Conservation (phyloP, 2,888 invertebrate species). For the Aradus depressus region DNA sequence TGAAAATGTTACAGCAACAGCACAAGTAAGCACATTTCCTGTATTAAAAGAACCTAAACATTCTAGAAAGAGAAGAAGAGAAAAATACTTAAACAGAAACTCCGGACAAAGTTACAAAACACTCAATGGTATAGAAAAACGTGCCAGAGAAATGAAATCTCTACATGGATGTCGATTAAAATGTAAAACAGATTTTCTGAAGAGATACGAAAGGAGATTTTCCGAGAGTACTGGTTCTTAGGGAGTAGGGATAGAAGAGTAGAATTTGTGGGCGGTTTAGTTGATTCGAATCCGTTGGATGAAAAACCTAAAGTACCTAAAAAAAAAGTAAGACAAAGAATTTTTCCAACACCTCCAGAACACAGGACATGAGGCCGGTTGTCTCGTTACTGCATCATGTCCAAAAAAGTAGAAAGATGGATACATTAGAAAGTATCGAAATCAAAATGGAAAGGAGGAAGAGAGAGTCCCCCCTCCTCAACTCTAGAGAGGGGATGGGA, state of each 20-base stretch:
- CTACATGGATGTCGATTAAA: not conserved
- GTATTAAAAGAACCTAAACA: not conserved
- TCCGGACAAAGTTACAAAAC: not conserved
- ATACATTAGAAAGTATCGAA: no score
- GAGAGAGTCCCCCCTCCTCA: no score
- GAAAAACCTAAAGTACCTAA: not conserved
- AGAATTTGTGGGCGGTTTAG: constrained; percentile 7
- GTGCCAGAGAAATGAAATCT: not conserved
- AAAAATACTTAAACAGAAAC: not conserved
- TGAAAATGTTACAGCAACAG: no score
- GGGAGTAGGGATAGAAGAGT: constrained; percentile 12
- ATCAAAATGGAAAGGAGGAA: no score
- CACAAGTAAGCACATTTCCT: no score
- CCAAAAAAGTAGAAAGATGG: no score
- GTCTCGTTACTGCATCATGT: no score
- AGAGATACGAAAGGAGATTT: constrained; percentile 7
- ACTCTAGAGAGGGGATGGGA: no score
- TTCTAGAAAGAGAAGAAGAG: not conserved
- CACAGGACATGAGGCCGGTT: no score
- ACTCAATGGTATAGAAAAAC: not conserved
- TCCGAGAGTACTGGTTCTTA: constrained; percentile 19
- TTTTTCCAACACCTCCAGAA: no score
- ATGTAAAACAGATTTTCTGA: not conserved
- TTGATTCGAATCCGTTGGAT: constrained; percentile 7
- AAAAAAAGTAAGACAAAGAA: constrained; percentile 5